These are phyloP conservation scores for Nerophis ophidion DNA, from an alignment of 2,113 vertebrate species.

Conservation along the genomic window DNA sequence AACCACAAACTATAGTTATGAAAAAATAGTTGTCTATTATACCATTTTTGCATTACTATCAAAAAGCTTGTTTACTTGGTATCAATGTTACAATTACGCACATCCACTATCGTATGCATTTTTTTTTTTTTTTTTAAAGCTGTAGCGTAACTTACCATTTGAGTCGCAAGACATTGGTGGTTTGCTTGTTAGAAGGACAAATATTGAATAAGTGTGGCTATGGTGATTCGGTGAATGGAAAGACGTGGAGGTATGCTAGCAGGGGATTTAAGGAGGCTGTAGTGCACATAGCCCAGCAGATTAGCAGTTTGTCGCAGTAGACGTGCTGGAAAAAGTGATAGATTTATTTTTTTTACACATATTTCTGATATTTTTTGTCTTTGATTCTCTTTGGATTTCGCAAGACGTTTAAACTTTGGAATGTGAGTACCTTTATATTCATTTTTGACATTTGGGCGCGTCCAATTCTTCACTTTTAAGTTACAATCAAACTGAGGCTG, in stretches of 20 bases:
- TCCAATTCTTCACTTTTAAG: neutral
- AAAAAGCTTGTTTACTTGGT: neutral
- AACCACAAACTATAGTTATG: too few species aligned
- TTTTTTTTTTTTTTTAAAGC: neutral
- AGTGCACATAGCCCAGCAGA: slow-evolving; percentile 63
- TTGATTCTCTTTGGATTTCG: slow-evolving; percentile 9
- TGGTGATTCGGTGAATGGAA: slow-evolving; percentile 54
- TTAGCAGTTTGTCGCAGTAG: slow-evolving; percentile 61
- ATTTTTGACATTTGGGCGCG: neutral
- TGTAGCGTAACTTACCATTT: slow-evolving; percentile 33
- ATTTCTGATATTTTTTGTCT: slow-evolving; percentile 14
- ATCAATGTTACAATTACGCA: neutral
- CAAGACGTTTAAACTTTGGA: slow-evolving; percentile 20
- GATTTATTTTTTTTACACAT: slow-evolving; percentile 12
- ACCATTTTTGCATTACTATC: too few species aligned
- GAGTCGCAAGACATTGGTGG: slow-evolving; percentile 12
- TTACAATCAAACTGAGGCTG: neutral
- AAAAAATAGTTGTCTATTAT: too few species aligned
- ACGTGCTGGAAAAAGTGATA: slow-evolving; percentile 39
- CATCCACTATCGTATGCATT: neutral
- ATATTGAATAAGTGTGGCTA: slow-evolving; percentile 27
- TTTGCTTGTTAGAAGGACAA: slow-evolving; percentile 23
- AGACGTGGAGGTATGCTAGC: slow-evolving; percentile 59
- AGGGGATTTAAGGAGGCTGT: slow-evolving; percentile 62
- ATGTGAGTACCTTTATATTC: slow-evolving; percentile 39